A percentile compares a stretch with the other conserved stretches of the same genome.
Conservation (phyloP, 2,797 vertebrate species). For the Vultur gryphus region DNA sequence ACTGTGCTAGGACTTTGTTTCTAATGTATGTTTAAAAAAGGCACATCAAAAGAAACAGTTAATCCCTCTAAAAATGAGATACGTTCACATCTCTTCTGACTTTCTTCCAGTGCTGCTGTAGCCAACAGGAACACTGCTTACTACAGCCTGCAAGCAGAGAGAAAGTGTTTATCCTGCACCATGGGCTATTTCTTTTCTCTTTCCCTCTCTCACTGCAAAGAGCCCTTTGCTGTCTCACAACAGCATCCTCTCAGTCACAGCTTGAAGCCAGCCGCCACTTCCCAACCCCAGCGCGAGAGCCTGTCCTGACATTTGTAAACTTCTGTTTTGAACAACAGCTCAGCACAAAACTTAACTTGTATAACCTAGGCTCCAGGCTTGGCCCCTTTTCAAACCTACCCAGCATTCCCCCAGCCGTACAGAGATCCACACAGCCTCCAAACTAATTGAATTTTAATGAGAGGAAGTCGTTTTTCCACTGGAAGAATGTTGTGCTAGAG, state of each 20-base stretch:
- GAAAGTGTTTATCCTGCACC: not conserved
- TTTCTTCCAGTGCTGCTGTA: not conserved
- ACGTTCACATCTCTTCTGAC: not conserved
- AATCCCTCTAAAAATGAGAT: not conserved
- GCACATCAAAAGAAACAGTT: not conserved
- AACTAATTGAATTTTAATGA: slow-evolving; percentile 68
- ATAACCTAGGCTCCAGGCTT: not conserved
- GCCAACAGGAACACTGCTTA: not conserved
- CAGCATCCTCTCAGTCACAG: not conserved
- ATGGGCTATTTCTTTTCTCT: not conserved
- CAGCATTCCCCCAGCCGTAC: not conserved
- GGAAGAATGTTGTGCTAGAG: not conserved
- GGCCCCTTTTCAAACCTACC: slow-evolving; percentile 62
- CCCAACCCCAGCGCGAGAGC: not conserved
- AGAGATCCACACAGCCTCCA: slow-evolving; percentile 17
- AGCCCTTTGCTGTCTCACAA: not conserved
- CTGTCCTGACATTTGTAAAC: not conserved
- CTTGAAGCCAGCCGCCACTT: not conserved
- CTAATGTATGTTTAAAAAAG: accelerated
- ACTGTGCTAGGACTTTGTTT: not conserved
- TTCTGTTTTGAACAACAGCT: not conserved
- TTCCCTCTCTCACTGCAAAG: not conserved
- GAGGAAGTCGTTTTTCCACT: slow-evolving; percentile 64
- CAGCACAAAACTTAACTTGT: not conserved
- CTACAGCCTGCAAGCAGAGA: not conserved